Evolutionary conservation across 2,113 vertebrate genomes (phyloP), one percentile per base, ranked within the genome.

Genomic region (Paracanthobrama guichenoti): DNA sequence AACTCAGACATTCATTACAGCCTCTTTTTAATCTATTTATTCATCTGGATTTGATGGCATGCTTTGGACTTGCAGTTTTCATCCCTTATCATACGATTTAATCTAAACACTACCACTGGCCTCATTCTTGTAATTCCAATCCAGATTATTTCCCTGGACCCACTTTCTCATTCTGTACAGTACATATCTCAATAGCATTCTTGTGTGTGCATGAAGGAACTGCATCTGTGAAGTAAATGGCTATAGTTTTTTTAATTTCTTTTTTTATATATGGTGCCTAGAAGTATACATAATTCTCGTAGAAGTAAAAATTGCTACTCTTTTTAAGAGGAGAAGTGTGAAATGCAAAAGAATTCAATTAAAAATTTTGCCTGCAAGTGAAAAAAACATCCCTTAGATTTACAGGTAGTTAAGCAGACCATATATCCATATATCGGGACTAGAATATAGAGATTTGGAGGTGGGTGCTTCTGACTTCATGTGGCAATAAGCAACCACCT

Each of bases 41-140:
- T 55, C 31, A 53, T 84, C 62, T 26, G 74, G 79, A 55, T 81
- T 69, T 71, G 46, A 71, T 81, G 64, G 66, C 48, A 39, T 72
- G 48, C 48, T 71, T 24, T 57, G 64, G 22, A 53, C 31, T 81
- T 53, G 66, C 42, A 57, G 48, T 72, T 82, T 80, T 67, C 60
- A 31, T 67, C 42, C 22, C 24, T 55, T 44, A 42, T 84, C 44
- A 28, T 22, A 13, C 0, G 83, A 67, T 76, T 78, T 78, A 84
- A 84, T 78, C 83, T 84, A 66, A 77, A 77, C 24, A 28, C 73
- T 20, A 60, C 48, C 31, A 10, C 14, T 84, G 83, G 74, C 83
- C 83, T 69, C 60, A 78, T 84, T 79, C 31, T 42, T 31, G 67
- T 50, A 59, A 69, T 71, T 42, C 83, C 79, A 81, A 57, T 81